Percentiles rank a stretch among this genome's conserved stretches.
Evolutionary conservation across 2,888 invertebrate species (phyloP).

Genomic region (Tiliacea aurago): DNA sequence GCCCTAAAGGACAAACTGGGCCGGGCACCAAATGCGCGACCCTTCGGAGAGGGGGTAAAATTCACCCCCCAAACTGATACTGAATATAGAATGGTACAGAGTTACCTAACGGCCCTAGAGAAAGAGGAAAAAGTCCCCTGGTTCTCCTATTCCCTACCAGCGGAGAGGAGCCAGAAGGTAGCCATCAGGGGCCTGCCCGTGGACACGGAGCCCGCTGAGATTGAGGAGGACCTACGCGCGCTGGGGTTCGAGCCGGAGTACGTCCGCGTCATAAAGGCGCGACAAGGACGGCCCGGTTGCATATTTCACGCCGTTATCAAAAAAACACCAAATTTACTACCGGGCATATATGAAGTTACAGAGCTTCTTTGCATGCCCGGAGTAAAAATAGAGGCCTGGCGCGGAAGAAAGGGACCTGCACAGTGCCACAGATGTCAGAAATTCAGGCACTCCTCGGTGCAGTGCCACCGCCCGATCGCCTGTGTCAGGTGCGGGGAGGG

Average conservation of each 20-base stretch:
- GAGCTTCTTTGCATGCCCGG: neutral
- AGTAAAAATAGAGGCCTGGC: neutral
- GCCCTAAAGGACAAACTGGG: slow-evolving; percentile 24
- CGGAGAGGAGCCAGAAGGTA: neutral
- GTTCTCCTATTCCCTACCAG: neutral
- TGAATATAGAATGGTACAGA: too few species aligned
- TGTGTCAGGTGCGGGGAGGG: slow-evolving; percentile 39
- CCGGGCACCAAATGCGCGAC: slow-evolving; percentile 36
- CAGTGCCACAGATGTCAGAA: neutral
- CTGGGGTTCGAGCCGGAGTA: slow-evolving; percentile 17
- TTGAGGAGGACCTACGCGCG: slow-evolving; percentile 15
- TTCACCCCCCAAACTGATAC: too few species aligned
- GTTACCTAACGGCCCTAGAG: too few species aligned
- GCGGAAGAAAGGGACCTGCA: neutral
- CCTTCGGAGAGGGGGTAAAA: too few species aligned
- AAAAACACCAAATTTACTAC: neutral
- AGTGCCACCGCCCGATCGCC: slow-evolving; percentile 33
- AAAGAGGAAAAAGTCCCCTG: too few species aligned
- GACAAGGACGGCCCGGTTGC: slow-evolving; percentile 23
- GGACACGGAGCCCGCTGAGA: slow-evolving; percentile 33
- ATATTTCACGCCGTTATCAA: slow-evolving; percentile 9
- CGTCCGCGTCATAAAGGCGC: slow-evolving; percentile 4
- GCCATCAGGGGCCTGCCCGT: slow-evolving; percentile 49
- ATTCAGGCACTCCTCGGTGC: neutral
- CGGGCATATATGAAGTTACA: neutral